Conservation (phyloP, 1,140 invertebrate genomes). For the Chrysomallon squamiferum region DNA sequence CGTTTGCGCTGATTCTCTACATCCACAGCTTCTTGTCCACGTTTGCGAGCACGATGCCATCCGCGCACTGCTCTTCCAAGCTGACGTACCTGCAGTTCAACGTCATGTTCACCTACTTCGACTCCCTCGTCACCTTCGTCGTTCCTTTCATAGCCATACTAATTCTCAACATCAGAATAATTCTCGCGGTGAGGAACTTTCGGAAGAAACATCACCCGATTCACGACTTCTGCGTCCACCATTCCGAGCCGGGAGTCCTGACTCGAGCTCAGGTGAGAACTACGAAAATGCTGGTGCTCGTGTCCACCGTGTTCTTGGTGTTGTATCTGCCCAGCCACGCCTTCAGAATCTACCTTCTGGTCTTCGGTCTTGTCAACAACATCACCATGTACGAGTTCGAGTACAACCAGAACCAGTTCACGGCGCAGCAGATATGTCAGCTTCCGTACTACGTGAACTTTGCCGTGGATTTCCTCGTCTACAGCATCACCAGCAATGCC, state of each 20-base stretch:
- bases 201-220: conserved; percentile 24
- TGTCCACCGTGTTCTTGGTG: conserved; percentile 80
- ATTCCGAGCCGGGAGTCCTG: conserved; percentile 19
- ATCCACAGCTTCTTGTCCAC: conserved; percentile 44
- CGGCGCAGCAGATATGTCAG: conserved; percentile 44
- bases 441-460: conserved; percentile 79
- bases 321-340: conserved; percentile 75
- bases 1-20: conserved; percentile 44
- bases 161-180: conserved; percentile 65
- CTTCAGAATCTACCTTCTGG: conserved; percentile 53
- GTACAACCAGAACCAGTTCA: conserved; percentile 10
- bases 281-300: conserved; percentile 82
- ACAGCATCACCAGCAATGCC: conserved; percentile 60
- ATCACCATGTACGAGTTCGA: background rate
- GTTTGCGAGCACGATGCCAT: conserved; percentile 13
- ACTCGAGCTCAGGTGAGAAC: conserved; percentile 72
- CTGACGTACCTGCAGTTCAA: conserved; percentile 51
- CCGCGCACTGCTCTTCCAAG: conserved; percentile 13
- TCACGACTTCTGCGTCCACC: conserved; percentile 9
- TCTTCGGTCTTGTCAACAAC: conserved; percentile 27
- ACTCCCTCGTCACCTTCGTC: conserved; percentile 68
- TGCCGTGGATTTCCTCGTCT: conserved; percentile 87
- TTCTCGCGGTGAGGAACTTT: conserved; percentile 32
- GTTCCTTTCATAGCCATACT: conserved; percentile 68
- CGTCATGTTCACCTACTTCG: conserved; percentile 68